Evolutionary conservation across 2,113 vertebrate genomes (phyloP).

Genomic region (Peromyscus maniculatus): DNA sequence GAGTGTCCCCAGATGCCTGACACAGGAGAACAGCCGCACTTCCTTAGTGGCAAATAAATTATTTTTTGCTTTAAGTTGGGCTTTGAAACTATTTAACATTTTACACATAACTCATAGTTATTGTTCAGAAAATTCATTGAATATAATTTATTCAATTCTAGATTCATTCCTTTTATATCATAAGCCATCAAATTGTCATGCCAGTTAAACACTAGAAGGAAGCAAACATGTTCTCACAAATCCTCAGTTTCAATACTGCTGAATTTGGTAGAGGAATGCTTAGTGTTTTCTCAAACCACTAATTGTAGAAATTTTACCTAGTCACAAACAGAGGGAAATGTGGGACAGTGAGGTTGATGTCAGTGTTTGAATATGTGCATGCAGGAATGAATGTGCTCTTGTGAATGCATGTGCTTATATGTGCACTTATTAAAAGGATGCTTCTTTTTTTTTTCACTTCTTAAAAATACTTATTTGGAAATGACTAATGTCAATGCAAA

Average conservation of each 20-base stretch:
- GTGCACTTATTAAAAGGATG: neutral
- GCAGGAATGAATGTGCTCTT: neutral
- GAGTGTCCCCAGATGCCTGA: slow-evolving; percentile 28
- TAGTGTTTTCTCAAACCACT: neutral
- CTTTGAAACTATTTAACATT: neutral
- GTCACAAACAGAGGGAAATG: neutral
- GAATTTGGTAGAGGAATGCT: neutral
- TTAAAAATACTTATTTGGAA: slow-evolving; percentile 43
- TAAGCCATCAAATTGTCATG: neutral
- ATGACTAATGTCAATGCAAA: slow-evolving; percentile 22
- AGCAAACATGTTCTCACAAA: neutral
- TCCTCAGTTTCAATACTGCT: neutral
- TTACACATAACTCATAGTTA: neutral
- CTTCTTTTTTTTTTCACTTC: neutral
- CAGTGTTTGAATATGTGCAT: neutral
- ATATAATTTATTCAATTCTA: neutral
- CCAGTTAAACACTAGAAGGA: neutral
- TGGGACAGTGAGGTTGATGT: accelerated
- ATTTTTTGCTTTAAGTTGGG: slow-evolving; percentile 9
- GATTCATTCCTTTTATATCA: slow-evolving; percentile 26
- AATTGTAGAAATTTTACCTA: neutral
- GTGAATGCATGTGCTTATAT: neutral
- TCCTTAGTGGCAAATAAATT: neutral
- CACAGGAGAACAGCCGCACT: neutral
- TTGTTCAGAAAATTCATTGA: neutral